Base-by-base conservation (phyloP, 2,113 vertebrate genomes). In the Sporophila hypoxantha region DNA sequence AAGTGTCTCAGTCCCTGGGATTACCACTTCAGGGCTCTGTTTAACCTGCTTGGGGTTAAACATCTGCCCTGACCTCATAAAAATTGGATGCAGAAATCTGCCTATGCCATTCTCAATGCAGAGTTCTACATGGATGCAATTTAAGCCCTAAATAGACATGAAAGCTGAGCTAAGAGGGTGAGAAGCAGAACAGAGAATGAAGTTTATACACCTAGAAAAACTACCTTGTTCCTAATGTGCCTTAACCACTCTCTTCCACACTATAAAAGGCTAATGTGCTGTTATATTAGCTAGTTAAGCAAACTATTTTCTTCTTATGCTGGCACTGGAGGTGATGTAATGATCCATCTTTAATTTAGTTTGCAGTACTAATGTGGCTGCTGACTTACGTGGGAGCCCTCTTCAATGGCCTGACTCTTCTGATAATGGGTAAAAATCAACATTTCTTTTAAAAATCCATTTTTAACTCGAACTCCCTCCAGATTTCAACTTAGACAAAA, bases 321-420 rank as follows among this genome's bases (percentile, higher is more conserved):
- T 90, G 69, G 14, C 64, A 49, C 9, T 88, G 46, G 32, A 64
- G 47, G 44, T 80, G 82, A 91, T 53, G 76, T 96, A 76, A 96
- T 25, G 11, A 91, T 46, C 89, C 5, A 49, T 93, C 76, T 95
- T 13, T 91, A 64, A 92, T 98, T 92, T 73, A 99, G 99, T 99
- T 99, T 96, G 98, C 99, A 94, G 99, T 99, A 89, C 97, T 99
- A 97, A 99, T 99, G 99, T 99, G 99, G 99, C 97, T 99, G 92
- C 97, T 99, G 97, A 99, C 99, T 76, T 99, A 99, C 0, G 98
- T 99, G 82, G 99, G 99, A 65, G 99, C 99, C 39, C 98, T 99
- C 95, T 99, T 99, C 98, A 99, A 99, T 36, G 99, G 99, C 94
- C 98, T 99, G 96, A 99, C 99, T 81, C 98, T 99, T 94, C 97